These are phyloP conservation scores for Montipora sp. DNA, from an alignment of 64 coral and sea anemone species.

Conservation along the genomic window DNA sequence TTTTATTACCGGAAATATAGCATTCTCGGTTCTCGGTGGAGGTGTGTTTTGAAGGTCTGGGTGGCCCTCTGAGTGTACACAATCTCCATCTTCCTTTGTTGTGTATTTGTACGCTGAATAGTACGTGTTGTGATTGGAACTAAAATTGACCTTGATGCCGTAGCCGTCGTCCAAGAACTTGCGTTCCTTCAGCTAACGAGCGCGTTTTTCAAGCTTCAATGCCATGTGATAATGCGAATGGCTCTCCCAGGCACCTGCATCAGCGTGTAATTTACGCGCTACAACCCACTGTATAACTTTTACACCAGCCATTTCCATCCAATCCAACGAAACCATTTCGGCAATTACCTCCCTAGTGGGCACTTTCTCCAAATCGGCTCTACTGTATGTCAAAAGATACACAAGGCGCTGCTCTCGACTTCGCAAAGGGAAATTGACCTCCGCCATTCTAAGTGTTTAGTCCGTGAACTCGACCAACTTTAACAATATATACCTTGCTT, in stretches of 20 bases:
- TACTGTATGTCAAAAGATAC: constrained; percentile 26
- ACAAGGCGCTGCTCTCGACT: neutral
- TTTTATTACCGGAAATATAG: neutral
- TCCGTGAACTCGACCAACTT: no score
- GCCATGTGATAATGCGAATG: no score
- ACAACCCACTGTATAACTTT: constrained; percentile 14
- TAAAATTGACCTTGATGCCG: constrained; percentile 35
- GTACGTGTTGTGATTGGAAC: constrained; percentile 12
- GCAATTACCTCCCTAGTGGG: constrained; percentile 11
- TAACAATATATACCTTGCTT: no score
- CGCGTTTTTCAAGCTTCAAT: no score
- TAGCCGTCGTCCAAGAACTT: neutral
- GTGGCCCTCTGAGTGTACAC: neutral
- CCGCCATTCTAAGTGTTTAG: no score
- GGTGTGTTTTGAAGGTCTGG: constrained; percentile 20
- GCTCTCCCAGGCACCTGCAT: neutral
- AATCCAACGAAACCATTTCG: neutral
- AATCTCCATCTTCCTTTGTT: constrained; percentile 17
- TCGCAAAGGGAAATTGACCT: neutral
- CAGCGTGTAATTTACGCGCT: constrained; percentile 6
- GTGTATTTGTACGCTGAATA: constrained; percentile 42
- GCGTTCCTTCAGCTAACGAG: constrained; percentile 1
- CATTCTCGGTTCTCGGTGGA: constrained; percentile 13
- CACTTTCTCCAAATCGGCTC: constrained; percentile 38
- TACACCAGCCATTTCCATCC: neutral